Percentiles rank a stretch among this genome's conserved stretches.
phyloP scores from a whole-genome alignment of 2,888 invertebrate species.

The Trimorus sp. region DNA sequence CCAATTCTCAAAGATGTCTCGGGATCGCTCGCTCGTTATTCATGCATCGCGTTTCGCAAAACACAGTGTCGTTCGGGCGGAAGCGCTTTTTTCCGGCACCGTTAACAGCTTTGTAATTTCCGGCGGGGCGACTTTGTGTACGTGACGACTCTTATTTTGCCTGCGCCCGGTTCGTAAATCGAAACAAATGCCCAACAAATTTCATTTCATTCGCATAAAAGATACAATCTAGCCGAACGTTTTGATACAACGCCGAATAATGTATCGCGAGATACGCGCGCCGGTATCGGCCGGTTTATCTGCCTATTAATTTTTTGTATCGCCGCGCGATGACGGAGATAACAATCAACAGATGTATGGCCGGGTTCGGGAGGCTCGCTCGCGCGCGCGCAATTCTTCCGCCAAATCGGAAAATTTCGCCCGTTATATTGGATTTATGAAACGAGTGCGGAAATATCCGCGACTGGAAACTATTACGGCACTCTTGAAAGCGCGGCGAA shows the following conservation, averaged over 20 bases:
- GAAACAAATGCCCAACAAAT: slow-evolving; percentile 39
- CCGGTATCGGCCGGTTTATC: slow-evolving; percentile 45
- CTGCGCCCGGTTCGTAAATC: slow-evolving; percentile 18
- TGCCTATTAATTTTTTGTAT: slow-evolving; percentile 45
- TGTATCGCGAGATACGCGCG: slow-evolving; percentile 36
- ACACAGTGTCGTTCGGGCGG: too few relatives aligned
- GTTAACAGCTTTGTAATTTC: not conserved
- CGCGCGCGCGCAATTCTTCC: slow-evolving; percentile 27
- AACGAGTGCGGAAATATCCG: slow-evolving; percentile 62
- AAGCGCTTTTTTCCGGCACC: not conserved
- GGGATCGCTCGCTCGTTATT: too few relatives aligned
- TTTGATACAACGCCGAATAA: slow-evolving; percentile 48
- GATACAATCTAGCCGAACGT: slow-evolving; percentile 42
- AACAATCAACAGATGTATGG: slow-evolving; percentile 54
- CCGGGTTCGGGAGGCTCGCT: slow-evolving; percentile 34
- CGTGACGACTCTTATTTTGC: slow-evolving; percentile 9
- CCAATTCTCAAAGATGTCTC: too few relatives aligned
- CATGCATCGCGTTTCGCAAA: too few relatives aligned
- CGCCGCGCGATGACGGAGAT: slow-evolving; percentile 41
- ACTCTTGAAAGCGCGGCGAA: slow-evolving; percentile 60
- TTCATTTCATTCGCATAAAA: slow-evolving; percentile 43
- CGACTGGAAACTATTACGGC: slow-evolving; percentile 62
- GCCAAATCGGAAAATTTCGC: slow-evolving; percentile 54
- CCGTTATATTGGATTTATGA: slow-evolving; percentile 62
- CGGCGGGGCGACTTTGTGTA: slow-evolving; percentile 9